Conservation (phyloP, 2,888 invertebrate genomes). For the Iphiclides podalirius region DNA sequence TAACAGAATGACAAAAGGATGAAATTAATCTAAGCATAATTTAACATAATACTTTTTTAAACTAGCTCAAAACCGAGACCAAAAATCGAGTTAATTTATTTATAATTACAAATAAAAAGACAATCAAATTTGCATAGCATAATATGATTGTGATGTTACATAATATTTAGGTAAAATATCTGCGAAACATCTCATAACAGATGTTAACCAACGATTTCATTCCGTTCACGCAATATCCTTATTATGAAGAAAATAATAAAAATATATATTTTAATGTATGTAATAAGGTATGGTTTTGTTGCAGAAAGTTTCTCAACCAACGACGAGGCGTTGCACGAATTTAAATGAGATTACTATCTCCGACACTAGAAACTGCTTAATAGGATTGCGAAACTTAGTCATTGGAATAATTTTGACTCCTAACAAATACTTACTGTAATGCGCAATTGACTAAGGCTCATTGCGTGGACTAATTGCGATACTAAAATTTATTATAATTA, state of each 20-base stretch:
- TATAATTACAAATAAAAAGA: too few relatives aligned
- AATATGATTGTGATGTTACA: too few relatives aligned
- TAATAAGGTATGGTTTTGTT: not conserved
- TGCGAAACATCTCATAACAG: too few relatives aligned
- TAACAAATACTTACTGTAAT: not conserved
- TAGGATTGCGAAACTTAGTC: conserved; percentile 1
- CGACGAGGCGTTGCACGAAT: not conserved
- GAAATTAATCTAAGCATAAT: too few relatives aligned
- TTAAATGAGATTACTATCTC: conserved; percentile 13
- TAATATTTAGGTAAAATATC: too few relatives aligned
- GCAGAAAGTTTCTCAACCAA: not conserved
- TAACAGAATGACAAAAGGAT: too few relatives aligned
- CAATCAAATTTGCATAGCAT: too few relatives aligned
- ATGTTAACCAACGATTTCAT: not conserved
- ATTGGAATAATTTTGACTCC: conserved; percentile 2
- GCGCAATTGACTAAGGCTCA: not conserved
- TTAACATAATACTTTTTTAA: too few relatives aligned
- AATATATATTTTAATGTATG: not conserved
- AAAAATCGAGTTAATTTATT: too few relatives aligned
- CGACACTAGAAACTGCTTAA: conserved; percentile 1
- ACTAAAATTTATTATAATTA: too few relatives aligned
- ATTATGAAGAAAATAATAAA: not conserved
- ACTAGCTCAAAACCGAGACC: too few relatives aligned
- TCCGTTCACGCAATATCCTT: conserved; percentile 2
- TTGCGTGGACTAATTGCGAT: too few relatives aligned